Base-by-base conservation (phyloP, 2,888 invertebrate genomes). In the Corythucha ciliata region DNA sequence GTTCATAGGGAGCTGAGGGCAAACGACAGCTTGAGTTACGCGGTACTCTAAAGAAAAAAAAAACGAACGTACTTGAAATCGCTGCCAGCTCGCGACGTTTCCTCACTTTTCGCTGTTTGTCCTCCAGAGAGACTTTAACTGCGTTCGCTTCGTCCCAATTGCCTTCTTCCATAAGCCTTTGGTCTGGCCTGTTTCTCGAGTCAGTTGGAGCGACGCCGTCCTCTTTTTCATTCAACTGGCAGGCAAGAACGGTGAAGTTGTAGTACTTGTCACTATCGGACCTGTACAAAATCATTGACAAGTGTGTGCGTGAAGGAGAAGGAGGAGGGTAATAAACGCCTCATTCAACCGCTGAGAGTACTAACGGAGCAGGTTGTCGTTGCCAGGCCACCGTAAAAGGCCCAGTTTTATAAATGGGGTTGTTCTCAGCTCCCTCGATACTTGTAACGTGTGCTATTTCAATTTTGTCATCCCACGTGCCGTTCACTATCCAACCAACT, bases 211-310 rank as follows among this genome's bases (percentile, higher is more conserved):
- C 93, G 24, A 97, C 82, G 56, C 80, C 85, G 4, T 81, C 79
- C 70, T 98, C 98, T 39, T 77, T 76, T 72, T 99, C 97, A 71
- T 99, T 98, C 62, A 99, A 73, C 71, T 98, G 94, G 66, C 93
- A 85, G 48, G 98, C 94, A 63, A 99, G 75, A 67, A 84, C 73
- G 40, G 96, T 96, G 72, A 97, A 97, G 72, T 87, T 83, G 73
- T 99, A 98, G 76, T 83, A 90, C 64, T 75, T 76, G 58, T 82
- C 81, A 54, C 74, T 70, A 56, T 79, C 78, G 3, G 74, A 70
- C 34, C 80, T 81, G 63, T 41, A 40, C 16, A 36, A 10, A 12
- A 39, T n/a, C 5, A 39, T 39, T 20, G 21, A 16, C 8, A 37
- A 37, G 8, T 33, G 18, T 4, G 18, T 3, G 4, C 3, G 6